Percentiles rank a stretch among this genome's conserved stretches.
Evolutionary conservation across 2,888 invertebrate species (phyloP).

Genomic region (Platypus cylindrus): DNA sequence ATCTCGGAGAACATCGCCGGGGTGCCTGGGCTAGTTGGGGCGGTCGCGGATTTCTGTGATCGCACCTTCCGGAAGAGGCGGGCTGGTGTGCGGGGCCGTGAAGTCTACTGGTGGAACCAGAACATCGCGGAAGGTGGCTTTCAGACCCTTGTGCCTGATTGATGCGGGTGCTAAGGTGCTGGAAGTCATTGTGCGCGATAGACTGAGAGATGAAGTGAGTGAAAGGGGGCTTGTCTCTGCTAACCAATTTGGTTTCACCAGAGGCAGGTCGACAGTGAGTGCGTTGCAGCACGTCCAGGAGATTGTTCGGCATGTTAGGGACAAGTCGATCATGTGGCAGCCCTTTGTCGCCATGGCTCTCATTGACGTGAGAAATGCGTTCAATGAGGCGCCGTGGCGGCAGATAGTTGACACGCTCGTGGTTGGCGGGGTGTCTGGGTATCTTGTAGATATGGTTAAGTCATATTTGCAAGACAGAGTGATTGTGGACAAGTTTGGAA

Average conservation of each 20-base stretch:
- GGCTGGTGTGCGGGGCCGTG: too few relatives aligned
- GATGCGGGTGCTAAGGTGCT: not conserved
- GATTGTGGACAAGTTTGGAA: slow-evolving; percentile 7
- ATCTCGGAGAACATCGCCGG: too few relatives aligned
- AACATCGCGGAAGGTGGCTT: too few relatives aligned
- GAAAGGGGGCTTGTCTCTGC: not conserved
- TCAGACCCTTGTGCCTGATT: slow-evolving; percentile 1
- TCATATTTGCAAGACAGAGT: slow-evolving; percentile 8
- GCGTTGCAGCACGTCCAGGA: not conserved
- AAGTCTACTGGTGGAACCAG: too few relatives aligned
- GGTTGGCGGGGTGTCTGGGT: slow-evolving; percentile 7
- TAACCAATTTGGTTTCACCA: slow-evolving; percentile 6
- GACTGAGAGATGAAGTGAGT: not conserved
- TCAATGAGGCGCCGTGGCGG: not conserved
- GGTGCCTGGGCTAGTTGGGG: too few relatives aligned
- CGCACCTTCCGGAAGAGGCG: too few relatives aligned
- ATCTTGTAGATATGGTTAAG: too few relatives aligned
- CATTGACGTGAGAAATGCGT: slow-evolving; percentile 2
- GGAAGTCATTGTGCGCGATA: not conserved
- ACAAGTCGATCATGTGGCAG: too few relatives aligned
- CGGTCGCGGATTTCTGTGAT: too few relatives aligned
- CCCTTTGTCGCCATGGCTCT: too few relatives aligned
- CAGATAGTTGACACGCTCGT: slow-evolving; percentile 1
- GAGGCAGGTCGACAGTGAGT: slow-evolving; percentile 2
- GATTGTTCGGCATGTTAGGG: too few relatives aligned